A percentile compares a stretch with the other conserved stretches of the same genome.
Conservation (phyloP, 2,797 vertebrate species). For the Falco concolor region DNA sequence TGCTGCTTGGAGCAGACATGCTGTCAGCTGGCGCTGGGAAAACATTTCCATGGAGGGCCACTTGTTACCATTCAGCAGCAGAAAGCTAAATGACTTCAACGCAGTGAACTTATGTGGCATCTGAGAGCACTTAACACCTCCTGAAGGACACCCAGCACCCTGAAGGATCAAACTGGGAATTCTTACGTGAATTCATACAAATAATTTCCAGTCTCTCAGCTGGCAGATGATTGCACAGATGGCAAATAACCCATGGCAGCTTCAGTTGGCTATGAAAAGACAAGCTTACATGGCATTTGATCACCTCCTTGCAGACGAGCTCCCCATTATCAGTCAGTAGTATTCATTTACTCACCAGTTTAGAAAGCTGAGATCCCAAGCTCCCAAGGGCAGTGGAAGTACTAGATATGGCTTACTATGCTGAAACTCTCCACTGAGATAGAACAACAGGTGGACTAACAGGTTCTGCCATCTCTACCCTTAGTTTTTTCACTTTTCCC, state of each 20-base stretch:
- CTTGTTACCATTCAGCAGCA: background rate
- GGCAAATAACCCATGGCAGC: background rate
- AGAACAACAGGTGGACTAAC: background rate
- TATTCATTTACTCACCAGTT: background rate
- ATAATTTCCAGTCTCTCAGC: background rate
- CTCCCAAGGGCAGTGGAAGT: background rate
- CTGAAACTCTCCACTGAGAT: background rate
- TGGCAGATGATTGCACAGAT: background rate
- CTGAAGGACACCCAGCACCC: background rate
- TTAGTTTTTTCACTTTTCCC: background rate
- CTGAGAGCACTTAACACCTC: slow-evolving; percentile 21
- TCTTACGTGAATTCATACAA: background rate
- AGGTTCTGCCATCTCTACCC: background rate
- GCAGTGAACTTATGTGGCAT: background rate
- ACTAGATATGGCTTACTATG: background rate
- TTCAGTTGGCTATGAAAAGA: background rate
- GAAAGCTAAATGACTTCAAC: background rate
- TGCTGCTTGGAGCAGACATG: background rate
- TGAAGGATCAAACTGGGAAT: background rate
- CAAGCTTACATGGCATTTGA: background rate
- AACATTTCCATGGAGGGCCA: background rate
- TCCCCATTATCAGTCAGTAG: background rate
- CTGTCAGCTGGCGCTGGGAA: background rate
- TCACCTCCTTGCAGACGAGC: background rate
- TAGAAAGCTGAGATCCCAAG: background rate